Base-by-base conservation (phyloP, 2,797 vertebrate species). In the Pterois miles region DNA sequence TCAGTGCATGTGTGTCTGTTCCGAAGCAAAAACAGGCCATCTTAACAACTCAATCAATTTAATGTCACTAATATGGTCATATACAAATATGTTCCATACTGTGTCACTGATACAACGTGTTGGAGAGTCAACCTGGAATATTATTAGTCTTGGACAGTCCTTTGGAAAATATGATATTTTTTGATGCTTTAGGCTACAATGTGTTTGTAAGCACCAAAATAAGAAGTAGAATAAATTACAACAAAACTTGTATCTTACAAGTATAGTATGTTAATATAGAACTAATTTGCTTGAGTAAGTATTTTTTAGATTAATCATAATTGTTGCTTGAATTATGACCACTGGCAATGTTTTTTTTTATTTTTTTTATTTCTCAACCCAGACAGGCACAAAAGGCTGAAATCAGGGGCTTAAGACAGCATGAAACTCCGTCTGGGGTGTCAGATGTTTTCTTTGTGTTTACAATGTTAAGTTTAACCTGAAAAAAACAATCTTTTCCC, bases 301-400 rank as follows among this genome's bases (percentile, higher is more conserved):
- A 18, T n/a, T 22, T 52, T 80, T 64, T 20, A 16, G 56, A 77
- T 25, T 56, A 66, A 71, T 22, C 14, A 18, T 71, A 57, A 48
- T 38, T 59, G 58, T 52, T 64, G 33, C 20, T 43, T 64, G 29
- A 75, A 57, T 56, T 14, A 20, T 20, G 14, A 52, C n/a, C 8
- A 10, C 7, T 70, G 38, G 58, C 22, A 12, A 20, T 1, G 8
- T 64, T 58, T 50, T 40, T 60, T 14, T 43, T 43, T 34, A n/a
- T n/a, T n/a, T n/a, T n/a, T n/a, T n/a, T n/a, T n/a, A n/a, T n/a
- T n/a, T n/a, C n/a, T 6, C 8, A 29, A 27, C 36, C 14, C 20
- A 23, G 25, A 1, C 22, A 43, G 16, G 29, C 33, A 23, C n/a
- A n/a, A n/a, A n/a, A 43, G 0, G 0, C 40, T 16, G 40, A 43